Conservation (phyloP, 2,888 invertebrate genomes). For the Archips xylosteana region DNA sequence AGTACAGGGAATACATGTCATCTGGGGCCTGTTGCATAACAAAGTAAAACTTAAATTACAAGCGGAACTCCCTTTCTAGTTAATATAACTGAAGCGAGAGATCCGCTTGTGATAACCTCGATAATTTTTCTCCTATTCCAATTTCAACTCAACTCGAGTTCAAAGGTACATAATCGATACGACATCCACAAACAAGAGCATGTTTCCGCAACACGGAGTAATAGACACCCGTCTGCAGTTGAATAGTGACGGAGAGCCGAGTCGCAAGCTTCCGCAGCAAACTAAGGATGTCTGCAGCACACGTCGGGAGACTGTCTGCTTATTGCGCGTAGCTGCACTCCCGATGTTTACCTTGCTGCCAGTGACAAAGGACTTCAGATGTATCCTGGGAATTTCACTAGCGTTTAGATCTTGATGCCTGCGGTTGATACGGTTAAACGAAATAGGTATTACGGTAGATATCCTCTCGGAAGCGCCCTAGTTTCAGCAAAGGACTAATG, state of each 20-base stretch:
- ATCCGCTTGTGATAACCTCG: too few species aligned
- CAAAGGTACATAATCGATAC: too few species aligned
- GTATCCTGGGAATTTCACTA: conserved; percentile 24
- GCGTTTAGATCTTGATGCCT: conserved; percentile 5
- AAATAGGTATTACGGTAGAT: conserved; percentile 1
- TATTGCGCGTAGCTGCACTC: conserved; percentile 20
- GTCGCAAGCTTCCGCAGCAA: conserved; percentile 20
- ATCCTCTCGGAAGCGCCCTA: neutral
- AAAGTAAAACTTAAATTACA: too few species aligned
- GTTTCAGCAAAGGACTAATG: neutral
- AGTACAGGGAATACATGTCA: too few species aligned
- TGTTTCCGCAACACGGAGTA: conserved; percentile 13
- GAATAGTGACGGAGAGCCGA: conserved; percentile 23
- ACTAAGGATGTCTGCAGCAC: conserved; percentile 17
- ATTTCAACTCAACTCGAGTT: too few species aligned
- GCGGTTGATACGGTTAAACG: conserved; percentile 1
- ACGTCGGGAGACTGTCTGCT: conserved; percentile 28
- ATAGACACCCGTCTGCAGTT: conserved; percentile 10
- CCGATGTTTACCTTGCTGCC: conserved; percentile 20
- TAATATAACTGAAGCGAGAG: too few species aligned
- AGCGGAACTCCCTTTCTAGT: too few species aligned
- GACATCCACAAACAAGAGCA: neutral
- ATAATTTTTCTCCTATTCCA: too few species aligned
- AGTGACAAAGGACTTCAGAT: conserved; percentile 24
- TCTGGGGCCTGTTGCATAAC: too few species aligned